Evolutionary conservation across 2,888 invertebrate genomes (phyloP).

Genomic region (Torymus texanus): DNA sequence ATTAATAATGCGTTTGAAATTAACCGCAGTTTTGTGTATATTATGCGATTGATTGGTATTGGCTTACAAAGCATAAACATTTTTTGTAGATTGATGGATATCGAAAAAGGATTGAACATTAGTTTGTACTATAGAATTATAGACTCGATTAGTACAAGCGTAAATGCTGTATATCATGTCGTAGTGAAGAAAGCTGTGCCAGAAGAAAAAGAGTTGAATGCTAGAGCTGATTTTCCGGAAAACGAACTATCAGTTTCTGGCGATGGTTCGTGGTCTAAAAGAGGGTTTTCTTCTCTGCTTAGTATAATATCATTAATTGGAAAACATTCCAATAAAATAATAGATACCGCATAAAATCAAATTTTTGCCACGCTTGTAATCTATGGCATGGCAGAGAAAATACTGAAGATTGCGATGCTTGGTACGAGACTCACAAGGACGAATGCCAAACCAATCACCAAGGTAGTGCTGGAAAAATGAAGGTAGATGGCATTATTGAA

Average conservation of each 20-base stretch:
- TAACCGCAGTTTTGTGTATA: conserved; percentile 15
- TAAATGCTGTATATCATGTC: neutral
- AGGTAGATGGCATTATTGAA: conserved; percentile 58
- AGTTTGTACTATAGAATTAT: no score
- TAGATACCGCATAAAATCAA: conserved; percentile 50
- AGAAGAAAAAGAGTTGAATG: no score
- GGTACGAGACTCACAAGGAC: conserved; percentile 55
- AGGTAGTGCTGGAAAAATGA: conserved; percentile 60
- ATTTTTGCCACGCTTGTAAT: no score
- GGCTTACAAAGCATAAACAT: no score
- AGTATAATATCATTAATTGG: conserved; percentile 59
- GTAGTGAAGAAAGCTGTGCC: conserved; percentile 19
- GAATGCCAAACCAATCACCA: conserved; percentile 59
- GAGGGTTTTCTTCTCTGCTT: conserved; percentile 58
- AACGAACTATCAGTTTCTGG: conserved; percentile 21
- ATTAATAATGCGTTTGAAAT: conserved; percentile 26
- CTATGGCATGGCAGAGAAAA: no score
- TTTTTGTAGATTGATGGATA: no score
- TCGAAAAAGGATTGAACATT: no score
- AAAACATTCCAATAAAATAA: conserved; percentile 59
- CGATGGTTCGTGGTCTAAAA: conserved; percentile 56
- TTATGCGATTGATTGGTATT: conserved; percentile 5
- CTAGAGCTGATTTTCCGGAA: no score
- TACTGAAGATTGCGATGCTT: conserved; percentile 57
- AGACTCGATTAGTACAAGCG: no score